Percentiles rank a stretch among this genome's conserved stretches.
phyloP scores from a whole-genome alignment of 2,797 vertebrate species.

The Tinamus major region DNA sequence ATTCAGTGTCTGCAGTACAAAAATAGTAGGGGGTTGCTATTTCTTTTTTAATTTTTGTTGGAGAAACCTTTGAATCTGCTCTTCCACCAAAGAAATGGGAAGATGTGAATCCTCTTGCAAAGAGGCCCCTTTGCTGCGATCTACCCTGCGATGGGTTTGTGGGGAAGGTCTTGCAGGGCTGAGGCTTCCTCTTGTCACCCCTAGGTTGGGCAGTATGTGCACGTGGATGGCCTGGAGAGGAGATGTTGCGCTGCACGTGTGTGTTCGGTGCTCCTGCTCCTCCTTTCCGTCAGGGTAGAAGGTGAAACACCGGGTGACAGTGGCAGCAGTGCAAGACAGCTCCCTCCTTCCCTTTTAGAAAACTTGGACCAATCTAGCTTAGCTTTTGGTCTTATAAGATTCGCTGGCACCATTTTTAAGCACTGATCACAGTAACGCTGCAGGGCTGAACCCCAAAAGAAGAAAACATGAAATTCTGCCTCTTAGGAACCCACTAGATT shows the following conservation, averaged over 20 bases:
- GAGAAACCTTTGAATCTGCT: background rate
- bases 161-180: background rate
- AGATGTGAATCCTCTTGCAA: background rate
- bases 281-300: background rate
- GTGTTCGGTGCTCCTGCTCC: background rate
- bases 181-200: background rate
- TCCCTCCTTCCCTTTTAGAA: background rate
- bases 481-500: background rate
- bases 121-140: background rate
- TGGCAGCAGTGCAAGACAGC: background rate
- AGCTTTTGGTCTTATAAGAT: background rate
- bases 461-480: background rate
- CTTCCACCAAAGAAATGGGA: background rate
- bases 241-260: background rate
- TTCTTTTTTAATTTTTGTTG: background rate
- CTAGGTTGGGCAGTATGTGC: background rate
- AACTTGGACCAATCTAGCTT: accelerated
- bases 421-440: background rate
- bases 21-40: background rate
- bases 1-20: background rate
- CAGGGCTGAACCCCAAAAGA: background rate
- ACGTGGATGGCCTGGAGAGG: background rate
- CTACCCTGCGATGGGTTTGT: background rate
- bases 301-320: background rate
- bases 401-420: background rate